These are phyloP conservation scores for Lates japonicus DNA, from an alignment of 2,797 vertebrate genomes.

Conservation along the genomic window DNA sequence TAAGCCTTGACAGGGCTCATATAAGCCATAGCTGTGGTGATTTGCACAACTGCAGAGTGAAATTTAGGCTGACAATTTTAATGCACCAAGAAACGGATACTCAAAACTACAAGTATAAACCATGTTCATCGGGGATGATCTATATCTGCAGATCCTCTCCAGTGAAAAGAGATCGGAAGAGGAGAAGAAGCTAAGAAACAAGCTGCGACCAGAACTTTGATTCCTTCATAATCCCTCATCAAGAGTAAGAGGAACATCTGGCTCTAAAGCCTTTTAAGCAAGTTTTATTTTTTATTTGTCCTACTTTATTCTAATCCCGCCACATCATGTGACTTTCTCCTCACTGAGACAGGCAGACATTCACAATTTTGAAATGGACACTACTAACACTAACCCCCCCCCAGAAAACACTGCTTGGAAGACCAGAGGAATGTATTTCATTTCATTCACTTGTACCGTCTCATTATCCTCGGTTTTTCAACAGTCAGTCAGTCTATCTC, in stretches of 20 bases:
- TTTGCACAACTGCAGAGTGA: slow-evolving; percentile 6
- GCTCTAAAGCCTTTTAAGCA: slow-evolving; percentile 84
- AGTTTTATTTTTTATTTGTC: slow-evolving; percentile 87
- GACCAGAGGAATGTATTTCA: slow-evolving; percentile 45
- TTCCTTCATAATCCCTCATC: slow-evolving; percentile 84
- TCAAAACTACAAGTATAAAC: slow-evolving; percentile 10
- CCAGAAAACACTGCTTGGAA: slow-evolving; percentile 32
- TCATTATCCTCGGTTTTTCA: slow-evolving; percentile 74
- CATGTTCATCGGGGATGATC: slow-evolving; percentile 4
- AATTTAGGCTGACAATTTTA: slow-evolving; percentile 6
- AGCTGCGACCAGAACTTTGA: slow-evolving; percentile 70
- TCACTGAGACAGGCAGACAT: slow-evolving; percentile 53
- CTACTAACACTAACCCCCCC: neutral
- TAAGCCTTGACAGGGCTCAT: slow-evolving; percentile 1
- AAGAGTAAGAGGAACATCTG: slow-evolving; percentile 84
- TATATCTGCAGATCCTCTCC: slow-evolving; percentile 24
- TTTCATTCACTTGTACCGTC: slow-evolving; percentile 44
- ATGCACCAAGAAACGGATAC: slow-evolving; percentile 5
- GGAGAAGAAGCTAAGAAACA: slow-evolving; percentile 55
- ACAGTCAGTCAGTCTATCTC: too few species aligned
- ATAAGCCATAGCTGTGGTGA: slow-evolving; percentile 4
- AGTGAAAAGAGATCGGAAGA: slow-evolving; percentile 33
- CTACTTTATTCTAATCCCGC: slow-evolving; percentile 87
- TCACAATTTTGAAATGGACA: slow-evolving; percentile 69
- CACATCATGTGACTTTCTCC: slow-evolving; percentile 70